Conservation (phyloP, 2,113 vertebrate genomes). For the Nansenia antarctica region DNA sequence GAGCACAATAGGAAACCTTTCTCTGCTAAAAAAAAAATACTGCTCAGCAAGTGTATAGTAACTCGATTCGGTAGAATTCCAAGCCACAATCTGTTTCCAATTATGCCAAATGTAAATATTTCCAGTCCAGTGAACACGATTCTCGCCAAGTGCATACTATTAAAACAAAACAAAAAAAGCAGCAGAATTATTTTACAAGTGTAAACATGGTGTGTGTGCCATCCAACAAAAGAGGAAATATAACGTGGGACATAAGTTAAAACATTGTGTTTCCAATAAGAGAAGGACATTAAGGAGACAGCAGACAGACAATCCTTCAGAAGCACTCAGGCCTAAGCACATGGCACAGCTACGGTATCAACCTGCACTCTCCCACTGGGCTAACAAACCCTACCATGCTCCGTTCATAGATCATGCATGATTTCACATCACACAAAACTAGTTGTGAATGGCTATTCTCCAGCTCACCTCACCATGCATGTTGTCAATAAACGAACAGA, state of each 20-base stretch:
- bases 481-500: neutral
- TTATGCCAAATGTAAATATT: constrained; percentile 76
- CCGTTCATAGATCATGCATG: no score
- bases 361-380: neutral
- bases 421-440: neutral
- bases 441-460: neutral
- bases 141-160: constrained; percentile 14
- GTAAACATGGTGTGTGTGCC: constrained; percentile 40
- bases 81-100: constrained; percentile 82
- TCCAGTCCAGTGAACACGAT: constrained; percentile 62
- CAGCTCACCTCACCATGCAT: no score
- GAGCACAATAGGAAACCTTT: neutral
- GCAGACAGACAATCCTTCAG: constrained; percentile 41
- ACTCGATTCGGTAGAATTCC: constrained; percentile 74
- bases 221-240: constrained; percentile 33
- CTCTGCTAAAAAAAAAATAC: constrained; percentile 59
- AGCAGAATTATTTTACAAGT: constrained; percentile 48
- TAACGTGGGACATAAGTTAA: constrained; percentile 21
- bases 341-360: constrained; percentile 33
- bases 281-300: neutral
- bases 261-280: neutral
- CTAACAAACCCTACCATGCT: neutral
- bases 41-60: constrained; percentile 71
- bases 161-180: no score
- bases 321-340: constrained; percentile 57